A percentile compares a stretch with the other conserved stretches of the same genome.
These are phyloP conservation scores for Pachyuromys duprasi DNA, from an alignment of 2,797 vertebrate species.

Conservation along the genomic window DNA sequence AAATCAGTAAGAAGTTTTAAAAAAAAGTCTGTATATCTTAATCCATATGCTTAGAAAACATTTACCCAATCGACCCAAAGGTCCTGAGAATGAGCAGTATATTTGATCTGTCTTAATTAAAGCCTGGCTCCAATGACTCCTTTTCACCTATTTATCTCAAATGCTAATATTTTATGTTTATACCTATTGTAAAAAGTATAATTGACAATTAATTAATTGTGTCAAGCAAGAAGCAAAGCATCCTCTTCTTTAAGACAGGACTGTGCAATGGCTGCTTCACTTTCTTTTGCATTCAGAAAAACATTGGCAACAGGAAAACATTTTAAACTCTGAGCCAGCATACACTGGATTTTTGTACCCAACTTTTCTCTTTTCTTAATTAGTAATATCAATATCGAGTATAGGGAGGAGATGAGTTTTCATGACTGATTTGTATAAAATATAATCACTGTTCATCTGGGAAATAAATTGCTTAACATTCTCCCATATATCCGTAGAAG, in stretches of 20 bases:
- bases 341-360: neutral
- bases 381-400: constrained; percentile 7
- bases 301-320: neutral
- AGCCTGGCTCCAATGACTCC: neutral
- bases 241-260: neutral
- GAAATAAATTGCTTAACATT: neutral
- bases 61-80: neutral
- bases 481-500: neutral
- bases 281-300: neutral
- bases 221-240: neutral
- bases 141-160: constrained; percentile 11
- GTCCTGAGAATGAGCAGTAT: neutral
- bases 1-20: neutral
- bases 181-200: neutral
- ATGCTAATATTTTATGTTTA: neutral
- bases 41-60: neutral
- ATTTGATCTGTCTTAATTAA: neutral
- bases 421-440: constrained; percentile 7
- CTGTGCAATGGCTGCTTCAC: neutral
- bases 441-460: neutral
- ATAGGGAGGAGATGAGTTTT: neutral
- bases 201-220: neutral
- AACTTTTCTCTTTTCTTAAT: neutral
- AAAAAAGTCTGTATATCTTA: neutral
- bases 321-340: neutral